phyloP scores from a whole-genome alignment of 2,797 vertebrate species.

The Lepidocolaptes lacrymiger region DNA sequence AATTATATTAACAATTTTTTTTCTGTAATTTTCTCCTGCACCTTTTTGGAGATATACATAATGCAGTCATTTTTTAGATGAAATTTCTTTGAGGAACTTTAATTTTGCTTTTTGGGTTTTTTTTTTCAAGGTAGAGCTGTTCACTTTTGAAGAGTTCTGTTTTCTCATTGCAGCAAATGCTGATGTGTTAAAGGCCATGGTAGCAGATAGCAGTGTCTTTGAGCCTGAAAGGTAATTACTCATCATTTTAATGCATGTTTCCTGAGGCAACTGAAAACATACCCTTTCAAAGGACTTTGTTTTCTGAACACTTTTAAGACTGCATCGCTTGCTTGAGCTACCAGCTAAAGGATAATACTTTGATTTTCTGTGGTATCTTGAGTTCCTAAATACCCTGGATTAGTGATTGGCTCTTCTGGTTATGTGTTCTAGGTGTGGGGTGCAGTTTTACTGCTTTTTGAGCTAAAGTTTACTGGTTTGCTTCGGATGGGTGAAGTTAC shows the following conservation, averaged over 20 bases:
- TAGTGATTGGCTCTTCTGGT: neutral
- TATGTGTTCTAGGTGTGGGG: neutral
- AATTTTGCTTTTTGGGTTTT: neutral
- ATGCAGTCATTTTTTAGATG: neutral
- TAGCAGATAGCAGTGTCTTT: slow-evolving; percentile 83
- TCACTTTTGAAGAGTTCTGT: slow-evolving; percentile 38
- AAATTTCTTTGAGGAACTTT: neutral
- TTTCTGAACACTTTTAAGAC: neutral
- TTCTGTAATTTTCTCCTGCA: neutral
- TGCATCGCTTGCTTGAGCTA: neutral
- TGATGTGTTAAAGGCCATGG: slow-evolving; percentile 93
- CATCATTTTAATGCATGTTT: slow-evolving; percentile 3
- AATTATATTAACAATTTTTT: neutral
- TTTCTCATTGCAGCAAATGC: slow-evolving; percentile 86
- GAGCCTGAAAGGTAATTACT: slow-evolving; percentile 89
- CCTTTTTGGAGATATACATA: neutral
- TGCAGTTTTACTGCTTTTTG: neutral
- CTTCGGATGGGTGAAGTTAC: neutral
- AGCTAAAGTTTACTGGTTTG: neutral
- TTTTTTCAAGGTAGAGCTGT: neutral
- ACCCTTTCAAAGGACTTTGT: neutral
- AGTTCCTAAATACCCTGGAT: neutral
- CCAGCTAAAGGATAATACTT: neutral
- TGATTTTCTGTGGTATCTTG: neutral
- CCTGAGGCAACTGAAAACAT: neutral